Evolutionary conservation across 1,140 invertebrate species (phyloP).

Genomic region (Hypothenemus hampei): DNA sequence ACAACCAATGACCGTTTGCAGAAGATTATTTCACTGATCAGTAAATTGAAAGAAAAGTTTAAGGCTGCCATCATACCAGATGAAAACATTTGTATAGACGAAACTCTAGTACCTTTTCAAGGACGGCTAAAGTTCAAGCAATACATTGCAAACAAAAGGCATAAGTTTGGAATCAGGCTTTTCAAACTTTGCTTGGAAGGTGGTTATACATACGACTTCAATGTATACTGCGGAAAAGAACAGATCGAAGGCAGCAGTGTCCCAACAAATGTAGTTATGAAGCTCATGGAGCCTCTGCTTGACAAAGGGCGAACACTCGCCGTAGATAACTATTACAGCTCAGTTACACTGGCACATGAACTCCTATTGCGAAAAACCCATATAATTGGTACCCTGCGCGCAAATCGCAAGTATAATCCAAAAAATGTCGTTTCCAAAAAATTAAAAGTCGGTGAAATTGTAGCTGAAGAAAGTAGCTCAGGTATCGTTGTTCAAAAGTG

Average conservation of each 20-base stretch:
- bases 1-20: constrained; percentile 31
- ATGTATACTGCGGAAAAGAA: constrained; percentile 41
- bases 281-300: constrained; percentile 28
- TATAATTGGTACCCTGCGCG: constrained; percentile 38
- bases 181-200: constrained; percentile 43
- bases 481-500: constrained; percentile 30
- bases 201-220: constrained; percentile 42
- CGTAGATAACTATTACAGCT: constrained; percentile 46
- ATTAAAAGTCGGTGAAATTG: constrained; percentile 14
- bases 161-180: constrained; percentile 46
- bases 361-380: constrained; percentile 40
- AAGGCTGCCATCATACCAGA: constrained; percentile 36
- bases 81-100: constrained; percentile 43
- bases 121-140: constrained; percentile 43
- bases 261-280: constrained; percentile 31
- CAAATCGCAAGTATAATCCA: constrained; percentile 33
- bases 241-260: not conserved
- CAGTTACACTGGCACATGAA: constrained; percentile 38
- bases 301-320: constrained; percentile 39
- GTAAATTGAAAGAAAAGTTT: too few species aligned
- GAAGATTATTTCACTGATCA: constrained; percentile 39
- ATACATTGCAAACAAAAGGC: constrained; percentile 45
- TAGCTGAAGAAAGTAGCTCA: constrained; percentile 10
- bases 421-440: constrained; percentile 28
- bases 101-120: constrained; percentile 45